Conservation (phyloP, 2,888 invertebrate species). For the Drosophila monieri region DNA sequence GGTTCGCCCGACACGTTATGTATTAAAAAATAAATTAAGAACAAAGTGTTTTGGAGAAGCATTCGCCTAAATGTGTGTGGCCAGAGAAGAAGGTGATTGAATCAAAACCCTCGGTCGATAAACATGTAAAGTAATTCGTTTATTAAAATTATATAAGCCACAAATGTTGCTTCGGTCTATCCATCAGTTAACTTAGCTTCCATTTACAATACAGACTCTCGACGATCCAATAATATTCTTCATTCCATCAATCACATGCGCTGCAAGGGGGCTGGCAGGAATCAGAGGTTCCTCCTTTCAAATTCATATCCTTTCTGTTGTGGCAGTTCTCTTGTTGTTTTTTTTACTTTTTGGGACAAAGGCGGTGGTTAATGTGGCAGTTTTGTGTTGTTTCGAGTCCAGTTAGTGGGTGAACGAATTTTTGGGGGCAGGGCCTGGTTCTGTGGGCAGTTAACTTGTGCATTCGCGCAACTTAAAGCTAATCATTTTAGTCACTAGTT, state of each 20-base stretch:
- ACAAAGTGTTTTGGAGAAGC: conserved; percentile 53
- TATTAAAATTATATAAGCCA: conserved; percentile 55
- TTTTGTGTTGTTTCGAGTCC: conserved; percentile 59
- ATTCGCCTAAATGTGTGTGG: conserved; percentile 2
- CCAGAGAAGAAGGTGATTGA: conserved; percentile 1
- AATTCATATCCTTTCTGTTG: conserved; percentile 29
- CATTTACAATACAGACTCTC: conserved; percentile 55
- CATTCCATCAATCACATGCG: conserved; percentile 43
- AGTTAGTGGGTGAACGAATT: conserved; percentile 29
- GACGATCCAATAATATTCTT: conserved; percentile 28
- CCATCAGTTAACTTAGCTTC: conserved; percentile 64
- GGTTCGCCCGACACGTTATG: conserved; percentile 22
- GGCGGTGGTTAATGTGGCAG: conserved; percentile 58
- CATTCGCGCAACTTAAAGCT: conserved; percentile 68
- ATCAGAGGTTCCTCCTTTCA: not conserved
- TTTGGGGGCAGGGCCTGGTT: conserved; percentile 23
- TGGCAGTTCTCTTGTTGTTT: conserved; percentile 54
- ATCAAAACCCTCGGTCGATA: conserved; percentile 22
- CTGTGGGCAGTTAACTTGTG: conserved; percentile 55
- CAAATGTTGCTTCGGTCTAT: conserved; percentile 51
- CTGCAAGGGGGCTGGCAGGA: conserved; percentile 29
- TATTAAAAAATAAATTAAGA: conserved; percentile 63
- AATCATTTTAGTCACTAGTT: conserved; percentile 71
- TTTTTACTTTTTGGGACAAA: conserved; percentile 25
- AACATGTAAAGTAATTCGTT: conserved; percentile 51